These are phyloP conservation scores for Neuroscelio doddi DNA, from an alignment of 2,888 invertebrate species.

Conservation along the genomic window DNA sequence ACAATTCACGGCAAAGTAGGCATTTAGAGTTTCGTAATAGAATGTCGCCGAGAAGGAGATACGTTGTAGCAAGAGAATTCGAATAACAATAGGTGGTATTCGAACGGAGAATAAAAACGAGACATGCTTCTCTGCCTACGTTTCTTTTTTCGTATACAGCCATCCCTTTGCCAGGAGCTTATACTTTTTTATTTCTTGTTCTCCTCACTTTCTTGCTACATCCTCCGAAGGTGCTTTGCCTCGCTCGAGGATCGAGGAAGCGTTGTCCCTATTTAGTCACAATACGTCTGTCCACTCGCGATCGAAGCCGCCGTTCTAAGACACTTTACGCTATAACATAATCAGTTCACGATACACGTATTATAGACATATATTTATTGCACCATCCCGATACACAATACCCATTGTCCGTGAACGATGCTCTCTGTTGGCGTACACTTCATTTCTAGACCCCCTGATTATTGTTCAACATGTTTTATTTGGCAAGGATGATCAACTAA, in stretches of 20 bases:
- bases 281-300: constrained; percentile 53
- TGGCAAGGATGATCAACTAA: no score
- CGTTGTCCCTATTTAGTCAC: constrained; percentile 54
- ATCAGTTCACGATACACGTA: constrained; percentile 54
- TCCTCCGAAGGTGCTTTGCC: constrained; percentile 22
- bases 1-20: no score
- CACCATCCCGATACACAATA: constrained; percentile 57
- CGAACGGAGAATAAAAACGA: constrained; percentile 52
- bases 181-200: no score
- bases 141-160: no score
- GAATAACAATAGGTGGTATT: constrained; percentile 53
- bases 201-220: constrained; percentile 19
- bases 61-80: constrained; percentile 39
- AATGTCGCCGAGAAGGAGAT: neutral
- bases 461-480: no score
- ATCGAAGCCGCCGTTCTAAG: constrained; percentile 17
- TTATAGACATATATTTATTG: constrained; percentile 53
- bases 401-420: constrained; percentile 58
- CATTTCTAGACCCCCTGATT: no score
- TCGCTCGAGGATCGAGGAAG: constrained; percentile 28
- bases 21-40: neutral
- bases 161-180: no score
- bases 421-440: no score
- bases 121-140: constrained; percentile 11
- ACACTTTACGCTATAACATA: constrained; percentile 58